These are phyloP conservation scores for Carpatolechia fugitivella DNA, from an alignment of 2,888 invertebrate genomes.

Conservation along the genomic window DNA sequence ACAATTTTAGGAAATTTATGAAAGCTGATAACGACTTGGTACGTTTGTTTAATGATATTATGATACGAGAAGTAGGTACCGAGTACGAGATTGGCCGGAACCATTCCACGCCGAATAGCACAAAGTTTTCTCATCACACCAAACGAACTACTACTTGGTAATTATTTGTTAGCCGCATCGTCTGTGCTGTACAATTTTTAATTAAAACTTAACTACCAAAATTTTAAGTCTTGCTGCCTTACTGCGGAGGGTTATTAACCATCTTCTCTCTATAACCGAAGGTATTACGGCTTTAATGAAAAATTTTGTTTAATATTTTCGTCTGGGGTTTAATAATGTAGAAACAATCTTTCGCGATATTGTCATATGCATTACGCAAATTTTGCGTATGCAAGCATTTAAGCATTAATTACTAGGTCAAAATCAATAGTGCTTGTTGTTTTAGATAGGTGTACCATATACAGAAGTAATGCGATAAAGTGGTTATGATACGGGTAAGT, in stretches of 20 bases:
- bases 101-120: constrained; percentile 21
- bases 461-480: too few relatives aligned
- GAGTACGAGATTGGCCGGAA: constrained; percentile 4
- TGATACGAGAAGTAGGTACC: neutral
- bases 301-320: neutral
- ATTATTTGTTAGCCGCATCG: constrained; percentile 63
- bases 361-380: neutral
- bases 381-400: too few relatives aligned
- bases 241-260: constrained; percentile 35
- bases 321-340: neutral
- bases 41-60: neutral
- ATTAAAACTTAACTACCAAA: constrained; percentile 63
- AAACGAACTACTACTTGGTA: constrained; percentile 50
- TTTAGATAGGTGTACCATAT: too few relatives aligned
- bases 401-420: too few relatives aligned
- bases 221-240: constrained; percentile 45
- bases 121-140: constrained; percentile 62
- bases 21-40: too few relatives aligned
- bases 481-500: too few relatives aligned
- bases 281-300: neutral
- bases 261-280: constrained; percentile 5
- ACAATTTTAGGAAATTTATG: too few relatives aligned
- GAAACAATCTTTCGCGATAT: neutral
- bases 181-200: constrained; percentile 52
- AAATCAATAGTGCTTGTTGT: too few relatives aligned